phyloP scores from a whole-genome alignment of 2,888 invertebrate species.

The Ephialtes manifestator region DNA sequence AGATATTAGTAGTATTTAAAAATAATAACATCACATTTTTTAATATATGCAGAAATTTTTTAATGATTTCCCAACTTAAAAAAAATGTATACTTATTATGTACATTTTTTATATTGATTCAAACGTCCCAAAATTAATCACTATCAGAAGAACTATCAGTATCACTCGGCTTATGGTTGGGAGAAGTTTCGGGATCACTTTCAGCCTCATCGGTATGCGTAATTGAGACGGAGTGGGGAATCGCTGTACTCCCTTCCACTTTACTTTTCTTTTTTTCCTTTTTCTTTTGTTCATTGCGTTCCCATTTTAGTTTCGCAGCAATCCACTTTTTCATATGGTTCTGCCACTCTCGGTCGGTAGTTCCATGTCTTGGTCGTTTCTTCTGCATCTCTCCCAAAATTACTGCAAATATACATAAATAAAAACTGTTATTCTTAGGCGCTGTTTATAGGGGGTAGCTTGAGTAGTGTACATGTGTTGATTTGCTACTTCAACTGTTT shows the following conservation, averaged over 20 bases:
- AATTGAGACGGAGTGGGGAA: conserved; percentile 1
- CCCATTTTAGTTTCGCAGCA: conserved; percentile 1
- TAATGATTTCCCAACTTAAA: not conserved
- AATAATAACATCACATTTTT: not conserved
- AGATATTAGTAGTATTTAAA: conserved; percentile 1
- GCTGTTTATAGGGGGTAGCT: not conserved
- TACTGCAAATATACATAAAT: conserved; percentile 1
- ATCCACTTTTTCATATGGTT: conserved; percentile 1
- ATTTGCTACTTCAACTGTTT: conserved; percentile 1
- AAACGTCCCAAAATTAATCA: not conserved
- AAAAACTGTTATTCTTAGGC: conserved; percentile 1
- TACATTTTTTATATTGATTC: not conserved
- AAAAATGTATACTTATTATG: not conserved
- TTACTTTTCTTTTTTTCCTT: conserved; percentile 1
- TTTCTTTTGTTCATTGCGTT: conserved; percentile 1
- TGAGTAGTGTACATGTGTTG: conserved; percentile 1
- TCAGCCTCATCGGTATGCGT: not conserved
- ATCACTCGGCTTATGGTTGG: conserved; percentile 1
- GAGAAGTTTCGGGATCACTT: conserved; percentile 1
- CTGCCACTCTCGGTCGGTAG: not conserved
- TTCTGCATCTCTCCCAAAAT: conserved; percentile 1
- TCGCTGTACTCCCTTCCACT: not conserved
- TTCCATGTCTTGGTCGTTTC: conserved; percentile 1
- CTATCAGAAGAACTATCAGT: conserved; percentile 1
- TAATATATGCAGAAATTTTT: not conserved